Evolutionary conservation across 2,888 invertebrate genomes (phyloP).

Genomic region (Blera fallax): DNA sequence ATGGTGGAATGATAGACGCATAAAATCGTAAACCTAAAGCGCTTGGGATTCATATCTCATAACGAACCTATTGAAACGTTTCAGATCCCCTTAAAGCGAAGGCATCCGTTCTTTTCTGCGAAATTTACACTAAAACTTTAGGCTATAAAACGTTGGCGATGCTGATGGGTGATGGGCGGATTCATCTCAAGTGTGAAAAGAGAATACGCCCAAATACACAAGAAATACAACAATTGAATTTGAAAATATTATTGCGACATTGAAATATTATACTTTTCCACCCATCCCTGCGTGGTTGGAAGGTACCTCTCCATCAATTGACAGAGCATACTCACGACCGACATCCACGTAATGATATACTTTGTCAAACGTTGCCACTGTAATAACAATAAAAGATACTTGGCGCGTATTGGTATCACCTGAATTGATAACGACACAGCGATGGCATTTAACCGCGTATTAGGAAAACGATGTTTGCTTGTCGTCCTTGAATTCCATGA

Average conservation of each 20-base stretch:
- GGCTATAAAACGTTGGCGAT: conserved; percentile 9
- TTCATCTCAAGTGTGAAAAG: neutral
- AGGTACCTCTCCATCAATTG: neutral
- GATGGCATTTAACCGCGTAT: conserved; percentile 39
- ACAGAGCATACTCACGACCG: neutral
- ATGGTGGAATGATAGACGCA: conserved; percentile 34
- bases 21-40: conserved; percentile 50
- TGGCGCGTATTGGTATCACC: conserved; percentile 26
- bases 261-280: neutral
- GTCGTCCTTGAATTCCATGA: neutral
- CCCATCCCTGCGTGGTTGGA: neutral
- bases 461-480: conserved; percentile 7
- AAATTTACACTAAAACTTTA: conserved; percentile 5
- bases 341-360: conserved; percentile 18
- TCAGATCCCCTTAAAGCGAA: neutral
- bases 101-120: neutral
- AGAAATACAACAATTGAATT: conserved; percentile 25
- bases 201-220: neutral
- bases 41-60: conserved; percentile 59
- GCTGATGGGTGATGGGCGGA: neutral
- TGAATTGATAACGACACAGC: conserved; percentile 24
- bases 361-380: conserved; percentile 35
- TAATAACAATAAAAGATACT: conserved; percentile 44
- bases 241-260: conserved; percentile 21
- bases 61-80: conserved; percentile 44